Conservation (phyloP, 2,113 vertebrate genomes). For the Xerus inauris region DNA sequence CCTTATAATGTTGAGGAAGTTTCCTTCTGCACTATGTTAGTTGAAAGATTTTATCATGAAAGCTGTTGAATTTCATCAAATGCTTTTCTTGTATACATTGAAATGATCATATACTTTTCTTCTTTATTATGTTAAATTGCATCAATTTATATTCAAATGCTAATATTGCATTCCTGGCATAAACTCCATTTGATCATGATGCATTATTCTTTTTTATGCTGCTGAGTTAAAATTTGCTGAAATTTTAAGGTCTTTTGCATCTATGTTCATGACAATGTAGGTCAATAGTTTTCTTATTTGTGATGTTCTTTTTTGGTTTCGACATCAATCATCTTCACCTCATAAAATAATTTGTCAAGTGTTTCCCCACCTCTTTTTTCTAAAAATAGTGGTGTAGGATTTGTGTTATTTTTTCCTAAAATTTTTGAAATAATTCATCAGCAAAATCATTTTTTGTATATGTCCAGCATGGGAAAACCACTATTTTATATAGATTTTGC, state of each 20-base stretch:
- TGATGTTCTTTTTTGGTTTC: conserved; percentile 3
- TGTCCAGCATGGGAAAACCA: neutral
- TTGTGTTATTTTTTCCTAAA: conserved; percentile 29
- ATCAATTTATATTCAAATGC: neutral
- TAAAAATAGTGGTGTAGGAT: neutral
- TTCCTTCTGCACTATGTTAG: neutral
- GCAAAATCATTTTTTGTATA: neutral
- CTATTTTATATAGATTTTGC: neutral
- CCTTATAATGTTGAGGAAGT: neutral
- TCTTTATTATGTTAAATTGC: conserved; percentile 32
- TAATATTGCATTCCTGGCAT: neutral
- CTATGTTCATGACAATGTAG: neutral
- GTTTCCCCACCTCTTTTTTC: neutral
- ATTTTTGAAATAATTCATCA: conserved; percentile 1
- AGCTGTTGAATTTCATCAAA: neutral
- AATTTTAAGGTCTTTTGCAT: neutral
- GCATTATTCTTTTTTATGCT: neutral
- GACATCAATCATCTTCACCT: neutral
- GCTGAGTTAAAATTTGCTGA: neutral
- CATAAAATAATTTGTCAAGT: neutral
- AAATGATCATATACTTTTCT: neutral
- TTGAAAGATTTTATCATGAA: neutral
- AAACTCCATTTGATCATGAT: neutral
- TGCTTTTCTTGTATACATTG: neutral
- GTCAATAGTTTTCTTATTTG: neutral